phyloP scores from a whole-genome alignment of 2,113 vertebrate genomes.

The Thalassarche chlororhynchos region DNA sequence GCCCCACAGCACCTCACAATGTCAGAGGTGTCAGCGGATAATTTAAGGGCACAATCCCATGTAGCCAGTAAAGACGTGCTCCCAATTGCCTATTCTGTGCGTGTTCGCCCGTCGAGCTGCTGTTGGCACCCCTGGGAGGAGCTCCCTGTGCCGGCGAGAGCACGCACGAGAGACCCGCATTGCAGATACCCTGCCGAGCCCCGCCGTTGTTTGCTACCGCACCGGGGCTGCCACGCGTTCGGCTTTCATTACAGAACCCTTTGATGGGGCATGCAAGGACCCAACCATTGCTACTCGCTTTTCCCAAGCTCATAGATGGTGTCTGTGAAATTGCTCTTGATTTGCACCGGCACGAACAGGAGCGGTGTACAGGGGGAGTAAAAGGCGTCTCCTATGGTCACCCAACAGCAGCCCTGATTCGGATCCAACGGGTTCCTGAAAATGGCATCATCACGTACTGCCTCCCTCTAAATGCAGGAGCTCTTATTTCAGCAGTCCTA shows the following conservation, averaged over 20 bases:
- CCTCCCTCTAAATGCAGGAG: background rate
- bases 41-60: slow-evolving; percentile 37
- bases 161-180: background rate
- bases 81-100: background rate
- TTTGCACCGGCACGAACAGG: rapidly evolving
- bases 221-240: rapidly evolving
- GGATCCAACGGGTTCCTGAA: background rate
- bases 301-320: rapidly evolving
- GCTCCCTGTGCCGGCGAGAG: background rate
- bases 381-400: background rate
- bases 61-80: background rate
- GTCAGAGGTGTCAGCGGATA: slow-evolving; percentile 55
- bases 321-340: rapidly evolving
- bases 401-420: rapidly evolving
- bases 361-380: rapidly evolving
- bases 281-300: rapidly evolving
- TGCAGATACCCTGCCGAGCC: slow-evolving; percentile 37
- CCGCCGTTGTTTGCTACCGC: rapidly evolving
- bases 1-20: slow-evolving; percentile 54
- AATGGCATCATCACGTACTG: rapidly evolving
- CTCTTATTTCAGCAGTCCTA: background rate
- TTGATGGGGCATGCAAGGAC: rapidly evolving
- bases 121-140: background rate
- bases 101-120: background rate
- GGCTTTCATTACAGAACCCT: rapidly evolving